Conservation (phyloP, 2,888 invertebrate species). For the Thymelicus acteon region DNA sequence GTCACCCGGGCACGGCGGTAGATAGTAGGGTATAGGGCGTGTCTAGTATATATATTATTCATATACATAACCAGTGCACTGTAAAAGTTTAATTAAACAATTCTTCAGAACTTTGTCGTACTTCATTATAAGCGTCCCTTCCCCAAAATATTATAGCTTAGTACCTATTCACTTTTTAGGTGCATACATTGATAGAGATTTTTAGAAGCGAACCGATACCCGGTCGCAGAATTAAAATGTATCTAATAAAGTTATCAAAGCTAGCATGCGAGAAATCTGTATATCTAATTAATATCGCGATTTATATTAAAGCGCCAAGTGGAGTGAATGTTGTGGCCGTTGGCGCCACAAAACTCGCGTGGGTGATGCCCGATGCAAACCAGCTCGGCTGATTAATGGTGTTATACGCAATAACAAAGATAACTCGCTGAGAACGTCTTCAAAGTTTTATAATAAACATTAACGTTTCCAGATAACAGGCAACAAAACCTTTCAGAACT, state of each 20-base stretch:
- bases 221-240: background rate
- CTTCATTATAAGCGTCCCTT: too few relatives aligned
- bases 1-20: too few relatives aligned
- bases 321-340: slow-evolving; percentile 7
- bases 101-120: too few relatives aligned
- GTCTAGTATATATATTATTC: too few relatives aligned
- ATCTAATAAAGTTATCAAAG: slow-evolving; percentile 7
- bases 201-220: background rate
- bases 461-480: too few relatives aligned
- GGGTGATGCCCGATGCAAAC: slow-evolving; percentile 30
- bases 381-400: slow-evolving; percentile 29
- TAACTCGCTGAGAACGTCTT: slow-evolving; percentile 7
- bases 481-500: too few relatives aligned
- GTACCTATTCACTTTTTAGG: too few relatives aligned
- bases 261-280: slow-evolving; percentile 2
- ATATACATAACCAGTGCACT: too few relatives aligned
- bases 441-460: slow-evolving; percentile 5
- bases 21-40: too few relatives aligned
- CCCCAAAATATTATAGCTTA: too few relatives aligned
- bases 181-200: background rate
- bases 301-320: slow-evolving; percentile 24
- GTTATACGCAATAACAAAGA: slow-evolving; percentile 23
- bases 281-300: slow-evolving; percentile 22
- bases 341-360: slow-evolving; percentile 31
- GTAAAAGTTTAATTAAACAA: too few relatives aligned